Evolutionary conservation across 2,888 invertebrate species (phyloP), one percentile per base, ranked within the genome.

Genomic region (Antitype chi): DNA sequence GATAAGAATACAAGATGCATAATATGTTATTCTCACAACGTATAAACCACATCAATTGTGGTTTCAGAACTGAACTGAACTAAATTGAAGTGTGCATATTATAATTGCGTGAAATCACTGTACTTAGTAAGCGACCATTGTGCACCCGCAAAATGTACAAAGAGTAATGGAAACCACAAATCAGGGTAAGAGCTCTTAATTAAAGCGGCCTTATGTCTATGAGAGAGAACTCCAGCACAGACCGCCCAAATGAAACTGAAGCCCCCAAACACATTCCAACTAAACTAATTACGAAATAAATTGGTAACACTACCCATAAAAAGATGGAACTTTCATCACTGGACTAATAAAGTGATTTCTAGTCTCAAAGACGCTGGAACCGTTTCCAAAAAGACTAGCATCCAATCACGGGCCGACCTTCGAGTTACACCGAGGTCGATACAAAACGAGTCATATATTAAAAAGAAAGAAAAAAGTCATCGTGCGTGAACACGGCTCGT

Each of bases 401-500:
- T 81, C 83, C 83, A 86, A 87, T 87, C 85, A 87, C 73, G 83
- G 70, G 67, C 55, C 91, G 91, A 91, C 92, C 92, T 92, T 92
- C 91, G 86, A 79, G 84, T 83, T 81, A 81, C 84, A 73, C 76
- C 89, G 92, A 93, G 93, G 93, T 91, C 92, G 91, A 83, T 89
- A 90, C 90, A 90, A 92, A 91, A 91, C 91, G 90, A 89, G 86
- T 86, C 87, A 87, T 90, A 90, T 90, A 91, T 90, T 79, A 89
- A 93, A 89, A 88, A 87, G 81, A 80, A 59, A 80, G 13, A 88
- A 89, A 90, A 87, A 86, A 81, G 71, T 81, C 78, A 81, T 78
- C 91, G 91, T 90, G 92, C 92, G 93, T 91, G 92, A 90, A 89
- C 89, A 84, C 86, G 83, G 90, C 86, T 90, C 91, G 89, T 91